These are phyloP conservation scores for Python bivittatus DNA, from an alignment of 2,113 vertebrate genomes.

Conservation along the genomic window DNA sequence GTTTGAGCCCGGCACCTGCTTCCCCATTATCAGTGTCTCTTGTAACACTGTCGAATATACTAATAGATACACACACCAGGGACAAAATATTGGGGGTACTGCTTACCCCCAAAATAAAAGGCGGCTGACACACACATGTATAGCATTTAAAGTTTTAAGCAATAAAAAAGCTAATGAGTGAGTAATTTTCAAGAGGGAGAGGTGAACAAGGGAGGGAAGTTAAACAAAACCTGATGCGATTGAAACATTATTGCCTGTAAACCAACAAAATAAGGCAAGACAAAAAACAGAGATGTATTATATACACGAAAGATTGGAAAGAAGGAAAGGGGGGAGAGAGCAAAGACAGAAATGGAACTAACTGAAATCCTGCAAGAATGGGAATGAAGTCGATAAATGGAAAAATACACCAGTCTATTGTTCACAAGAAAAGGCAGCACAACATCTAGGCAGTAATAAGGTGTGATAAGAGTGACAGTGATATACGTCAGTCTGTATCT, in stretches of 20 bases:
- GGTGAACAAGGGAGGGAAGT: neutral
- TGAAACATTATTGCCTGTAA: neutral
- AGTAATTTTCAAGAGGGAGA: neutral
- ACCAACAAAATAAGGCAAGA: neutral
- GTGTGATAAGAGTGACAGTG: too few relatives aligned
- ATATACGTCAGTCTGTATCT: too few relatives aligned
- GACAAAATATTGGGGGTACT: neutral
- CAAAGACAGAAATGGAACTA: neutral
- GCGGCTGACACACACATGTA: neutral
- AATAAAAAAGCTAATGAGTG: neutral
- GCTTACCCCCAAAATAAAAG: neutral
- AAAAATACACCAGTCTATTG: neutral
- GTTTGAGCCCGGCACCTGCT: neutral
- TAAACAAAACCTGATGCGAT: neutral
- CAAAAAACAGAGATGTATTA: neutral
- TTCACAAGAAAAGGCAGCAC: too few relatives aligned
- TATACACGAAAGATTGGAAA: neutral
- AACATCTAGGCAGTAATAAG: too few relatives aligned
- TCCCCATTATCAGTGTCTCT: neutral
- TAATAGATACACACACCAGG: neutral
- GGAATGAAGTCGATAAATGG: neutral
- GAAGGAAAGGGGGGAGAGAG: neutral
- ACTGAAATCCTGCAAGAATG: neutral
- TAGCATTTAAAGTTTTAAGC: neutral
- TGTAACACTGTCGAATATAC: neutral